phyloP scores from a whole-genome alignment of 2,888 invertebrate genomes.

The Empis livida region DNA sequence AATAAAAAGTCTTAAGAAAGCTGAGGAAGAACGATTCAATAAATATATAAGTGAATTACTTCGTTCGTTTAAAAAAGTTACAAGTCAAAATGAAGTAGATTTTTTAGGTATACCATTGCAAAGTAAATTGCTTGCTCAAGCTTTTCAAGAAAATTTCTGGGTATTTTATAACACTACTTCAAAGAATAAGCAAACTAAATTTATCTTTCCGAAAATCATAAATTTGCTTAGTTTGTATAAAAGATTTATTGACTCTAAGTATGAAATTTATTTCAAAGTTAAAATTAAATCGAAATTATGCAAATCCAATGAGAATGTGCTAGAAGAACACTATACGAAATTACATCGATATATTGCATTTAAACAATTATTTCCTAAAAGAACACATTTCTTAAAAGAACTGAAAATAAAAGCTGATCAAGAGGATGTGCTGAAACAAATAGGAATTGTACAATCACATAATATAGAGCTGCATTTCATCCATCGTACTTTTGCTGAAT shows the following conservation, averaged over 20 bases:
- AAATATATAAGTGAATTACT: too few species aligned
- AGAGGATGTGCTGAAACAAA: too few species aligned
- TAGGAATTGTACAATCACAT: too few species aligned
- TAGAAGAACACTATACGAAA: not conserved
- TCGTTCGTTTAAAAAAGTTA: too few species aligned
- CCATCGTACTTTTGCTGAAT: conserved; percentile 5
- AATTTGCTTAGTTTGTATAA: not conserved
- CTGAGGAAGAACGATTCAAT: too few species aligned
- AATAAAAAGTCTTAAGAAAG: not conserved
- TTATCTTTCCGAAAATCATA: not conserved
- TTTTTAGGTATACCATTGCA: conserved; percentile 3
- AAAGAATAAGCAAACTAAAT: not conserved
- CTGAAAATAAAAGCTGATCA: not conserved
- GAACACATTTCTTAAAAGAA: not conserved
- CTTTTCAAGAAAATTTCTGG: not conserved
- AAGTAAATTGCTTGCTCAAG: conserved; percentile 1
- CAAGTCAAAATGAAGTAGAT: not conserved
- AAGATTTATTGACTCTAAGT: conserved; percentile 2
- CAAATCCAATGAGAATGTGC: too few species aligned
- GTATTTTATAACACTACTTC: not conserved
- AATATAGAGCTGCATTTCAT: not conserved
- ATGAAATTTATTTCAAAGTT: conserved; percentile 1
- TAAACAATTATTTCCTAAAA: not conserved
- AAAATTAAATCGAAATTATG: not conserved
- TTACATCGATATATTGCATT: conserved; percentile 1